Conservation (phyloP, 2,888 invertebrate genomes). For the Cerastis leucographa region DNA sequence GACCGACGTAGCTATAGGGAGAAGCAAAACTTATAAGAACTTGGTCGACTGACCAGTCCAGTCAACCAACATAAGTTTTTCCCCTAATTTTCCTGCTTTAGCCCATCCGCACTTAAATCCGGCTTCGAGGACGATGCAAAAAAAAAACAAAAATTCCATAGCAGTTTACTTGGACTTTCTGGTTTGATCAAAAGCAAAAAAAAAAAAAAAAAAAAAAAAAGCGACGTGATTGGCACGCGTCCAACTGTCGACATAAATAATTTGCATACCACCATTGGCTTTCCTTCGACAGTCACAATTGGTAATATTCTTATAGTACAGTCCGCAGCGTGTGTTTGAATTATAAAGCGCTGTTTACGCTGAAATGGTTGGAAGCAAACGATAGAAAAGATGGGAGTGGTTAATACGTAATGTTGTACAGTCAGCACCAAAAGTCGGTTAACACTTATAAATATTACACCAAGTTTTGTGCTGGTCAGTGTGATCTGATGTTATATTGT, state of each 20-base stretch:
- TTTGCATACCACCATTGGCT: neutral
- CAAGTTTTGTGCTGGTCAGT: no score
- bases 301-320: neutral
- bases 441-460: no score
- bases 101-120: neutral
- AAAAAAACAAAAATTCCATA: neutral
- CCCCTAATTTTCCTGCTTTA: neutral
- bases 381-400: neutral
- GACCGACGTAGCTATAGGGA: neutral
- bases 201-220: no score
- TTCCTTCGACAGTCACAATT: neutral
- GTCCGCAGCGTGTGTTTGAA: neutral
- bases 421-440: no score
- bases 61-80: neutral
- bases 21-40: neutral
- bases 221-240: neutral
- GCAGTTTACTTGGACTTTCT: neutral
- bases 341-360: neutral
- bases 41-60: neutral
- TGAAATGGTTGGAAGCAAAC: neutral
- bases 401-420: neutral
- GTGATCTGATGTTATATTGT: no score
- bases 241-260: neutral
- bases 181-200: no score
- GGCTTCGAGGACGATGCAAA: neutral